These are phyloP conservation scores for Uria aalge DNA, from an alignment of 2,113 vertebrate species.

Conservation along the genomic window DNA sequence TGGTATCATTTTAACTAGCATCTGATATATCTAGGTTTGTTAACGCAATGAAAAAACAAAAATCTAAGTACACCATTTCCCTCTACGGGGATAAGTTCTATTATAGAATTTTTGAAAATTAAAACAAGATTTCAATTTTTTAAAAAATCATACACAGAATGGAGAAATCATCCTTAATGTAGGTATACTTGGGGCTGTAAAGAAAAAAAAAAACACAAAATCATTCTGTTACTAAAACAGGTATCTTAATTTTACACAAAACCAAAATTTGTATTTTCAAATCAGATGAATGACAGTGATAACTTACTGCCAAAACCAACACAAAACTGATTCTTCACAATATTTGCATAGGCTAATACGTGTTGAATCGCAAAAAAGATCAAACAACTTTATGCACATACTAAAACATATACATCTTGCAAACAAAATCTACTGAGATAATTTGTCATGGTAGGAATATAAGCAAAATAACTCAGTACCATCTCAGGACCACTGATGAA, in stretches of 20 bases:
- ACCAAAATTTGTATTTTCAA: not conserved
- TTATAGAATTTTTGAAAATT: not conserved
- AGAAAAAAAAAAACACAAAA: not conserved
- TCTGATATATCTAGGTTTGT: not conserved
- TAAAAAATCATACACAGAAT: not conserved
- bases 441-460: not conserved
- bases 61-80: not conserved
- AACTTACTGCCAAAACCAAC: not conserved
- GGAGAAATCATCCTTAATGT: not conserved
- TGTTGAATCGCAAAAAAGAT: not conserved
- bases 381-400: not conserved
- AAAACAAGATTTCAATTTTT: not conserved
- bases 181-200: not conserved
- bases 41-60: not conserved
- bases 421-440: not conserved
- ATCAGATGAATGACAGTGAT: not conserved
- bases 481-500: not conserved
- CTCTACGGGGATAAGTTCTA: not conserved
- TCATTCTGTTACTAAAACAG: not conserved
- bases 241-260: not conserved
- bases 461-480: not conserved
- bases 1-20: not conserved
- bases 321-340: not conserved
- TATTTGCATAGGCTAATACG: not conserved
- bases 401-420: not conserved